Percentiles rank a stretch among this genome's conserved stretches.
These are phyloP conservation scores for Burhinus bistriatus DNA, from an alignment of 2,113 vertebrate species.

Conservation along the genomic window DNA sequence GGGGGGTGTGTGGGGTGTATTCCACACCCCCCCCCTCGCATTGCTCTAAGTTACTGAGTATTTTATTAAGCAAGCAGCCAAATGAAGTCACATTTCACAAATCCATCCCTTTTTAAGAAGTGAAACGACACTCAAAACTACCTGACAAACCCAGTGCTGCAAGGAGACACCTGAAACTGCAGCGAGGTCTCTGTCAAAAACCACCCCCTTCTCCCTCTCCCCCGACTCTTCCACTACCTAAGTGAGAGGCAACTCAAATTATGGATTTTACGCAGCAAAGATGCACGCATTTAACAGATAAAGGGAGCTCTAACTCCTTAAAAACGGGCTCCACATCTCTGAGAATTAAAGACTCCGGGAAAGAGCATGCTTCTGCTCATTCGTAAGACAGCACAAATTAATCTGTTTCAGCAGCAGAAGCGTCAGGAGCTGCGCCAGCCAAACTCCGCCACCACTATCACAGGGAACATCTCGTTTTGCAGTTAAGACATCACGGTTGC, in stretches of 20 bases:
- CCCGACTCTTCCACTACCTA: background rate
- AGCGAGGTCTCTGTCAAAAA: fast-evolving
- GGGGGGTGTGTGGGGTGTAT: too few relatives aligned
- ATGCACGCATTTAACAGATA: fast-evolving
- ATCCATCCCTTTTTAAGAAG: background rate
- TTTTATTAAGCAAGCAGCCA: background rate
- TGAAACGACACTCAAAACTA: background rate
- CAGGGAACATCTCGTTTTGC: constrained; percentile 1
- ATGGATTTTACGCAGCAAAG: background rate
- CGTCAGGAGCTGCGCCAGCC: background rate
- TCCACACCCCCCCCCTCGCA: too few relatives aligned
- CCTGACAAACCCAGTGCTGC: background rate
- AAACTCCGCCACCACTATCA: background rate
- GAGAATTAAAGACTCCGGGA: background rate
- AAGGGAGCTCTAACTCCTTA: background rate
- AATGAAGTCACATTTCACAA: background rate
- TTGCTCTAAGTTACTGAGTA: background rate
- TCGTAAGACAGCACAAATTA: background rate
- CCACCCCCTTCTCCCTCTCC: background rate
- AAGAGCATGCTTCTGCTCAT: background rate
- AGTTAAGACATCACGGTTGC: background rate
- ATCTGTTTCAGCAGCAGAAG: background rate
- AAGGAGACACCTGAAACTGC: background rate
- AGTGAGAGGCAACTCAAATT: background rate
- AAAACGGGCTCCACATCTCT: background rate